A percentile compares a stretch with the other conserved stretches of the same genome.
Evolutionary conservation across 1,140 invertebrate genomes (phyloP).

Genomic region (Musca vetustissima): DNA sequence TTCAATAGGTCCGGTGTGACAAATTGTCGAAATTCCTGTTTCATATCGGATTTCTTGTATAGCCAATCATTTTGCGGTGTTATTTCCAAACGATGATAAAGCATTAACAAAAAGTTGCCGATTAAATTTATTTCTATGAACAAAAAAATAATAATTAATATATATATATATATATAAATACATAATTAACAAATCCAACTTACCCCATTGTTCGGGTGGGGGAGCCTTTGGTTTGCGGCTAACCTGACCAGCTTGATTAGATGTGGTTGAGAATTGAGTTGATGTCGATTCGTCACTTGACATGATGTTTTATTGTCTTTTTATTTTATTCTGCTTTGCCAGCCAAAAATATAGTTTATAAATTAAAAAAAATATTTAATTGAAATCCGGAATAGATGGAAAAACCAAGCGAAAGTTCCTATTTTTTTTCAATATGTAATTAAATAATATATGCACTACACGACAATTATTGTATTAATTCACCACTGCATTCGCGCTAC

Average conservation of each 20-base stretch:
- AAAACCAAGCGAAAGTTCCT: too few relatives aligned
- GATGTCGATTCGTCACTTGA: conserved; percentile 2
- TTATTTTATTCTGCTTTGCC: neutral
- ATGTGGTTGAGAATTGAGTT: neutral
- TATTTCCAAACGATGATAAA: conserved; percentile 36
- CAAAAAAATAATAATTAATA: neutral
- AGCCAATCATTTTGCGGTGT: conserved; percentile 36
- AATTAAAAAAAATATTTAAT: neutral
- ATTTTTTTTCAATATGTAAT: too few relatives aligned
- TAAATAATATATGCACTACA: too few relatives aligned
- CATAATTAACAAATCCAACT: neutral
- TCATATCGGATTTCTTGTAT: conserved; percentile 35
- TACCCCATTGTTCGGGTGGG: conserved; percentile 9
- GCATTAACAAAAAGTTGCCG: conserved; percentile 40
- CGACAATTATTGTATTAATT: too few relatives aligned
- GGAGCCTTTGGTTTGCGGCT: neutral
- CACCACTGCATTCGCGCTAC: too few relatives aligned
- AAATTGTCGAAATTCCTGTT: conserved; percentile 18
- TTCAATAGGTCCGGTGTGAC: neutral
- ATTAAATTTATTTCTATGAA: conserved; percentile 41
- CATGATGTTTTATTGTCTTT: neutral
- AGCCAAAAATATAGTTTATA: too few relatives aligned
- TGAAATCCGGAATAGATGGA: neutral
- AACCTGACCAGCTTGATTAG: neutral
- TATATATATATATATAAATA: neutral